A percentile compares a stretch with the other conserved stretches of the same genome.
Evolutionary conservation across 2,888 invertebrate genomes (phyloP).

Genomic region (Andrena dorsata): DNA sequence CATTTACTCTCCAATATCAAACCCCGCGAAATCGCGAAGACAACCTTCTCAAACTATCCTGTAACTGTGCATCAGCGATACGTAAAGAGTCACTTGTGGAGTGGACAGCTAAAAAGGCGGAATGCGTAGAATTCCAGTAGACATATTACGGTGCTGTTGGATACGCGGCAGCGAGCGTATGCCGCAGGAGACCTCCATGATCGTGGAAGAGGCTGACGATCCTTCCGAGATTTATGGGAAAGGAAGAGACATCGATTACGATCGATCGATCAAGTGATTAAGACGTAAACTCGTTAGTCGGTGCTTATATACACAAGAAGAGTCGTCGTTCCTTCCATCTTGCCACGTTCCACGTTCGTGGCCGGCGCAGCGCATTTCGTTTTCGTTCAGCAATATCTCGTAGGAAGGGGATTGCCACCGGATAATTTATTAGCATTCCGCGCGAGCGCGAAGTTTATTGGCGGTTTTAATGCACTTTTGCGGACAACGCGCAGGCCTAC

Average conservation of each 20-base stretch:
- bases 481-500: conserved; percentile 43
- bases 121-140: conserved; percentile 23
- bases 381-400: conserved; percentile 57
- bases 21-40: background rate
- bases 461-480: conserved; percentile 70
- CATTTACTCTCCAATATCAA: background rate
- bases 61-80: background rate
- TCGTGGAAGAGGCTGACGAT: conserved; percentile 49
- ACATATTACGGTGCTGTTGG: background rate
- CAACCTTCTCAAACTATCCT: background rate
- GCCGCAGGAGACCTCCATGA: conserved; percentile 49
- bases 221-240: conserved; percentile 63
- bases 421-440: conserved; percentile 76
- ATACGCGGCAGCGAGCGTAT: background rate
- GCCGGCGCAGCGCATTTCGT: conserved; percentile 44
- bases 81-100: background rate
- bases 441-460: conserved; percentile 71
- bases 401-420: conserved; percentile 61
- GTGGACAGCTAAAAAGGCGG: background rate
- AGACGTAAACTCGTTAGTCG: conserved; percentile 71
- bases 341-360: conserved; percentile 49
- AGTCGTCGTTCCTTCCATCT: conserved; percentile 43
- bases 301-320: conserved; percentile 23
- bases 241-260: conserved; percentile 68
- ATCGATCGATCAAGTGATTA: conserved; percentile 70